Conservation (phyloP, 2,113 vertebrate genomes). For the Ammodytes dubius region DNA sequence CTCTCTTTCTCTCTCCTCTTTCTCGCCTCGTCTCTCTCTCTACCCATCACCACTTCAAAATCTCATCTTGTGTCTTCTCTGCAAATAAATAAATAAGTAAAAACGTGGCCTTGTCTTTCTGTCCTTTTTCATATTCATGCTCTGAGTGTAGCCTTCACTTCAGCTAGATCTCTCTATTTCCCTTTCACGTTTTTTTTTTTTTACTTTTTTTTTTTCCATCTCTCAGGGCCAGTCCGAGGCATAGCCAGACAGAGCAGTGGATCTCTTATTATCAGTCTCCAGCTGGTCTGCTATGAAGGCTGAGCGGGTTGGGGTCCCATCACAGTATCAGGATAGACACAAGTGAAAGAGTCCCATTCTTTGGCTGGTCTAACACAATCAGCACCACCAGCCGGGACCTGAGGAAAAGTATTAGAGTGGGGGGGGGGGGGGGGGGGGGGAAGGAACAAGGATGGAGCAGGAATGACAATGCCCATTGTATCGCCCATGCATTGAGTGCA, state of each 20-base stretch:
- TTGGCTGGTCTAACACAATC: conserved; percentile 63
- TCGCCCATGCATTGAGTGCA: conserved; percentile 34
- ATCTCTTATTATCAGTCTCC: conserved; percentile 67
- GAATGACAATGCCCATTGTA: conserved; percentile 74
- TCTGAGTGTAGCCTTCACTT: conserved; percentile 41
- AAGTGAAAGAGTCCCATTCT: conserved; percentile 64
- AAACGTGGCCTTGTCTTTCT: conserved; percentile 30
- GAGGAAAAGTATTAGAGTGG: conserved; percentile 63
- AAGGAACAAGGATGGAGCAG: conserved; percentile 57
- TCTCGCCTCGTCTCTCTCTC: neutral
- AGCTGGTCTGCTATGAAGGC: conserved; percentile 58
- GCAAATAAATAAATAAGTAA: neutral
- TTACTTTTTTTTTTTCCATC: conserved; percentile 27
- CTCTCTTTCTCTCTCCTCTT: conserved; percentile 3
- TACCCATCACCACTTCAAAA: neutral
- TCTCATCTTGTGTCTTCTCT: neutral
- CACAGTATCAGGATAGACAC: conserved; percentile 53
- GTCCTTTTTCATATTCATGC: conserved; percentile 61
- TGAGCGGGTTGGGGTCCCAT: conserved; percentile 53
- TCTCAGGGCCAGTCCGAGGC: conserved; percentile 36
- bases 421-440: conserved; percentile 38
- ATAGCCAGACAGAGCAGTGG: conserved; percentile 45
- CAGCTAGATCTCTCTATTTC: conserved; percentile 53
- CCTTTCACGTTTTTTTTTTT: conserved; percentile 30
- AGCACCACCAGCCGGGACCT: conserved; percentile 63